Evolutionary conservation across 1,140 invertebrate genomes (phyloP), one percentile per base, ranked within the genome.

Genomic region (Thrips palmi): DNA sequence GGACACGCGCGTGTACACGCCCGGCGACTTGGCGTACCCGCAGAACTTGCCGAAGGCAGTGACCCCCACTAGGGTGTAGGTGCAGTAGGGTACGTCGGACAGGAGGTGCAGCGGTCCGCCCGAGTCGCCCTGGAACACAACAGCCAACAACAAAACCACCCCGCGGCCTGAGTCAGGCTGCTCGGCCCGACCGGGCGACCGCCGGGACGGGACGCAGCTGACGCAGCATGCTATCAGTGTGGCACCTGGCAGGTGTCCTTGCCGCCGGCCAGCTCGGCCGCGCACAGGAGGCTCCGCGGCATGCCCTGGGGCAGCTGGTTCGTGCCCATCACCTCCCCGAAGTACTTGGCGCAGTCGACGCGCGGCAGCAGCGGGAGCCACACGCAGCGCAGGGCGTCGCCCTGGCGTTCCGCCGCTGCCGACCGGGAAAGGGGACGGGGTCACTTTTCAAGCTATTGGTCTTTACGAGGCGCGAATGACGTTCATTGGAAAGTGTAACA

Each of bases 181-280:
- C 14, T 25, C 21, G 33, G 2, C 10, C 11, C 11, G 10, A 27
- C 25, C 43, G n/a, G n/a, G n/a, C n/a, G n/a, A n/a, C 8, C 8
- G 10, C 28, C 8, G 28, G 28, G 28, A 8, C 23, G 28, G 7
- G 22, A 24, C n/a, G 34, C 8, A 24, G 8, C 28, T 10, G n/a
- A n/a, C n/a, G n/a, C n/a, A n/a, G n/a, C n/a, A n/a, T n/a, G n/a
- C n/a, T n/a, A n/a, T n/a, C n/a, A n/a, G n/a, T n/a, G n/a, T 28
- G 33, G 31, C 45, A 71, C 74, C 62, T 80, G 75, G 47, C 80
- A 83, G 0, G 78, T 78, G 46, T 83, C 80, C 45, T 70, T 73
- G 2, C 76, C 76, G 0, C 76, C 76, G 22, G 64, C 53, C 24
- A 74, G 53, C 28, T 70, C 60, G 1, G 78, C 78, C 0, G 77